Evolutionary conservation across 2,888 invertebrate species (phyloP).

Genomic region (Electrophaes corylata): DNA sequence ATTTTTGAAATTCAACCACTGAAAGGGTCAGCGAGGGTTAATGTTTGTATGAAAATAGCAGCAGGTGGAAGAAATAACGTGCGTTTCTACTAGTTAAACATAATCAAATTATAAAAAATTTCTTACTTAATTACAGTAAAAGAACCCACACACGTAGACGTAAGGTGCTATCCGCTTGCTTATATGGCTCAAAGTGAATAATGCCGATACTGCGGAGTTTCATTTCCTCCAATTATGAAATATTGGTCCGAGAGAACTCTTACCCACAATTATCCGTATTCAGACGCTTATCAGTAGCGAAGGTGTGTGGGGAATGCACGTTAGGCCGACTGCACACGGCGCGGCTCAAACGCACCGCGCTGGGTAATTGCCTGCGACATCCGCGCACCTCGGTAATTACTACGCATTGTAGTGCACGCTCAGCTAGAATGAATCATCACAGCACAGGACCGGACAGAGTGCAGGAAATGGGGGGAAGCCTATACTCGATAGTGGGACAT

Average conservation of each 20-base stretch:
- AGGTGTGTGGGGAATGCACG: conserved; percentile 23
- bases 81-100: no score
- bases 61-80: no score
- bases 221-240: conserved; percentile 30
- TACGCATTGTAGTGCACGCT: neutral
- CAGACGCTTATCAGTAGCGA: conserved; percentile 24
- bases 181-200: conserved; percentile 6
- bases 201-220: conserved; percentile 13
- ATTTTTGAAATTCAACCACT: no score
- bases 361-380: neutral
- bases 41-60: no score
- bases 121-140: neutral
- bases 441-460: neutral
- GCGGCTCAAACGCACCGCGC: conserved; percentile 16
- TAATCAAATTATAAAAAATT: no score
- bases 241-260: conserved; percentile 17
- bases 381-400: conserved; percentile 3
- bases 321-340: conserved; percentile 27
- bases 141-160: neutral
- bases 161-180: conserved; percentile 5
- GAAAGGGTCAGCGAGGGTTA: no score
- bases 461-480: neutral
- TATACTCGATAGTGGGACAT: no score
- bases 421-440: neutral
- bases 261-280: conserved; percentile 24